phyloP scores from a whole-genome alignment of 2,888 invertebrate species.

The Drosophila tanythrix region DNA sequence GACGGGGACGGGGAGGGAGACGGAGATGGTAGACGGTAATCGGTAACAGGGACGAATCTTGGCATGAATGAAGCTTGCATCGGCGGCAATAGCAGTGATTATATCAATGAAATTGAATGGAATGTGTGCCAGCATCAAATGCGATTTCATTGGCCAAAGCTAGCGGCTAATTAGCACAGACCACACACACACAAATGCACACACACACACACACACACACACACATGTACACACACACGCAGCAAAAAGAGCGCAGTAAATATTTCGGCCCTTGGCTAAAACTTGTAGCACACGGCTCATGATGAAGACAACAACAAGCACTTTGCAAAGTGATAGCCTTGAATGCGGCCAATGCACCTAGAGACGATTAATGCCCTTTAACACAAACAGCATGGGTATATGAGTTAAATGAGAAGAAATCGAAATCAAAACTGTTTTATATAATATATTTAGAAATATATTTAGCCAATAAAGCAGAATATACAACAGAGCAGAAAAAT shows the following conservation, averaged over 20 bases:
- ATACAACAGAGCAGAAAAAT: background rate
- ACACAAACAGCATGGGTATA: slow-evolving; percentile 27
- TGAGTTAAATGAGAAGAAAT: background rate
- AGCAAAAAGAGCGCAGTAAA: slow-evolving; percentile 18
- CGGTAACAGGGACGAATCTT: slow-evolving; percentile 6
- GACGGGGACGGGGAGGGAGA: background rate
- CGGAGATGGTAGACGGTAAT: slow-evolving; percentile 1
- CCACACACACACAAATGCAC: slow-evolving; percentile 57
- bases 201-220: slow-evolving; percentile 9
- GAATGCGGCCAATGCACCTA: slow-evolving; percentile 59
- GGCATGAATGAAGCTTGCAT: slow-evolving; percentile 64
- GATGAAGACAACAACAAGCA: slow-evolving; percentile 30
- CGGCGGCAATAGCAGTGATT: slow-evolving; percentile 49
- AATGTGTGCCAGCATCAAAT: slow-evolving; percentile 76
- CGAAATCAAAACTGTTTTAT: background rate
- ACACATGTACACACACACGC: background rate
- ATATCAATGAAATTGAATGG: slow-evolving; percentile 78
- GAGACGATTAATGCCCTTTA: slow-evolving; percentile 27
- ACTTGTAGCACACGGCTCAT: slow-evolving; percentile 50
- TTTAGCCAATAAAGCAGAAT: background rate
- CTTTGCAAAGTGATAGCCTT: slow-evolving; percentile 47
- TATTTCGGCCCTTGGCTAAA: slow-evolving; percentile 68
- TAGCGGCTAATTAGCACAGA: slow-evolving; percentile 67
- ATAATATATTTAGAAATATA: background rate
- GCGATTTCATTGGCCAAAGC: slow-evolving; percentile 64